phyloP scores from a whole-genome alignment of 2,888 invertebrate genomes.

The Cyrtodaria siliqua region DNA sequence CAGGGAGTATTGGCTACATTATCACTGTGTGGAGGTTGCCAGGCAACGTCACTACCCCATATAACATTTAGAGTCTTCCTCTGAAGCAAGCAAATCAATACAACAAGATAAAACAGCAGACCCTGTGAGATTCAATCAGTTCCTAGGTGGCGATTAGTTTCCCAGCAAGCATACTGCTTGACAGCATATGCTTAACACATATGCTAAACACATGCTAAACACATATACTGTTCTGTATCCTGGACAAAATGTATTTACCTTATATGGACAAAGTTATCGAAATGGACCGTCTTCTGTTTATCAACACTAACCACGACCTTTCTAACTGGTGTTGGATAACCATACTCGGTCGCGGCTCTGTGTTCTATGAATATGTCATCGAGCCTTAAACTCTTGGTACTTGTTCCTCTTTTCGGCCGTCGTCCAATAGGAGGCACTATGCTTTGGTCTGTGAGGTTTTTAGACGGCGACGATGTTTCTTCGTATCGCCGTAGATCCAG shows the following conservation, averaged over 20 bases:
- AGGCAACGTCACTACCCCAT: no score
- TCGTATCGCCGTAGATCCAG: conserved; percentile 32
- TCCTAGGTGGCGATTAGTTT: no score
- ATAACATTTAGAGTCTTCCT: no score
- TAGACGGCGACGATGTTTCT: conserved; percentile 45
- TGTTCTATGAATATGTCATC: conserved; percentile 41
- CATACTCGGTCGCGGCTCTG: conserved; percentile 28
- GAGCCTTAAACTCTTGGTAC: conserved; percentile 32
- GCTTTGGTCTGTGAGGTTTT: conserved; percentile 51
- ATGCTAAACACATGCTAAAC: no score
- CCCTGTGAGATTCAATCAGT: no score
- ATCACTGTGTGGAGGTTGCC: no score
- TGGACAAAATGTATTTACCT: conserved; percentile 41
- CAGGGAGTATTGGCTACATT: no score
- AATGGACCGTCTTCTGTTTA: conserved; percentile 52
- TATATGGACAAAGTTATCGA: conserved; percentile 44
- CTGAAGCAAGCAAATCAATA: no score
- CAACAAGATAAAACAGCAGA: no score
- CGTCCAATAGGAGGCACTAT: conserved; percentile 54
- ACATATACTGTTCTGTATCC: no score
- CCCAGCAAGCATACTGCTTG: no score
- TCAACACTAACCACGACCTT: conserved; percentile 25
- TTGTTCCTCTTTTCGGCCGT: conserved; percentile 9
- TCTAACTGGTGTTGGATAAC: conserved; percentile 21
- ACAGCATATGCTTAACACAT: no score